These are phyloP conservation scores for Mus spicilegus DNA, from an alignment of 2,113 vertebrate species.

Conservation along the genomic window DNA sequence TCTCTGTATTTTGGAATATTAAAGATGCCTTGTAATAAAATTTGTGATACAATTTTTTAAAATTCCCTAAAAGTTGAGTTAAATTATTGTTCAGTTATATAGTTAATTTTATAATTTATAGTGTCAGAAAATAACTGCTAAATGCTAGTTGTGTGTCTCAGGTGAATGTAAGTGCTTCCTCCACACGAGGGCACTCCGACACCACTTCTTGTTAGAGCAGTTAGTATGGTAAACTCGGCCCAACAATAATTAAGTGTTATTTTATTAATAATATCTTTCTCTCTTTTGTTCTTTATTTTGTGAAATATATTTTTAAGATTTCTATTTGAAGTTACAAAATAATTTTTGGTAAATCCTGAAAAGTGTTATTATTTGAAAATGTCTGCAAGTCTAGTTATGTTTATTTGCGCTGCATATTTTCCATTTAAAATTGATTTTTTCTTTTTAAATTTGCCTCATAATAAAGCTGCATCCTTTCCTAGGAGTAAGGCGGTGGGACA, in stretches of 20 bases:
- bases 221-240: neutral
- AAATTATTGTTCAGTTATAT: neutral
- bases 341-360: neutral
- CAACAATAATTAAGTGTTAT: neutral
- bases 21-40: constrained; percentile 4
- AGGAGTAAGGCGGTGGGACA: constrained; percentile 40
- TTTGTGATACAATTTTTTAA: neutral
- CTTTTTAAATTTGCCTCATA: neutral
- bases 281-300: neutral
- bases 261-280: neutral
- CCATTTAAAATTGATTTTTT: neutral
- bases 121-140: constrained; percentile 9
- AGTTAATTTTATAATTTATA: constrained; percentile 35
- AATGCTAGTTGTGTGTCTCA: neutral
- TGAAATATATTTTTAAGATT: neutral
- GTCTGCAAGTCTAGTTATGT: neutral
- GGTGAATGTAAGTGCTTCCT: constrained; percentile 23
- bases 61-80: neutral
- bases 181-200: constrained; percentile 72
- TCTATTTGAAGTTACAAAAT: constrained; percentile 3
- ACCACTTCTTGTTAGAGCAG: neutral
- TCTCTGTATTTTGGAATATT: constrained; percentile 13
- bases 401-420: constrained; percentile 11
- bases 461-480: constrained; percentile 19
- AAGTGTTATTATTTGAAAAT: constrained; percentile 10